phyloP scores from a whole-genome alignment of 1,140 invertebrate species.

The Drosophila dunni region DNA sequence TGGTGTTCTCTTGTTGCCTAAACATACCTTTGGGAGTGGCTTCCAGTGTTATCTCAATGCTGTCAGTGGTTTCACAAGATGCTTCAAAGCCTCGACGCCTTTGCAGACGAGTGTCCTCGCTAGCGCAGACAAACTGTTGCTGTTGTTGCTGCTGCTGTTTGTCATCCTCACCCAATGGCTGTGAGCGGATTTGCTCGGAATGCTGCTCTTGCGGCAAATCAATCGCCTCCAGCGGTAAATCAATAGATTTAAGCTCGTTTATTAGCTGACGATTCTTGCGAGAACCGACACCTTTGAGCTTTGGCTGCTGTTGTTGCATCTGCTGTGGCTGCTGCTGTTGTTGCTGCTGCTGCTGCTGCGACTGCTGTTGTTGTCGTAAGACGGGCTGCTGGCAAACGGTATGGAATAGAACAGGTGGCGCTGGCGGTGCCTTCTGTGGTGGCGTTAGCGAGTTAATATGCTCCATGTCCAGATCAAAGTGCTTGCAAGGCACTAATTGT shows the following conservation, averaged over 20 bases:
- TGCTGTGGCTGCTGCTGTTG: conserved; percentile 47
- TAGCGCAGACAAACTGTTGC: conserved; percentile 36
- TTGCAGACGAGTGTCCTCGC: conserved; percentile 62
- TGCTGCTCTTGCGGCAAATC: conserved; percentile 59
- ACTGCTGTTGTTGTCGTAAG: conserved; percentile 55
- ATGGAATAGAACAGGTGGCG: conserved; percentile 70
- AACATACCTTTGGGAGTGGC: conserved; percentile 51
- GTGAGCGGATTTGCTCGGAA: conserved; percentile 73
- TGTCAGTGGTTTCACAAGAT: conserved; percentile 33
- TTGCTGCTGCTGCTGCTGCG: conserved; percentile 40
- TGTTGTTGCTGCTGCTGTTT: conserved; percentile 48
- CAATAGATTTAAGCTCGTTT: conserved; percentile 49
- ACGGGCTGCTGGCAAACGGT: conserved; percentile 70
- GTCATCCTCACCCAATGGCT: conserved; percentile 80
- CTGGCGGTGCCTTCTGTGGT: conserved; percentile 77
- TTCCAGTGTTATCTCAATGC: conserved; percentile 45
- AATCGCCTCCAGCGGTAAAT: conserved; percentile 50
- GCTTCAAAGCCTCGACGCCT: conserved; percentile 59
- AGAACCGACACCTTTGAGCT: conserved; percentile 59
- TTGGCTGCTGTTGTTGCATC: conserved; percentile 53
- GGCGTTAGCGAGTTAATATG: conserved; percentile 78
- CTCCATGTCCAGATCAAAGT: conserved; percentile 78
- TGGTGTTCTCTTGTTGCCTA: neutral
- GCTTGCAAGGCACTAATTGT: conserved; percentile 69
- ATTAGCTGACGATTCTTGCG: conserved; percentile 68